Percentiles rank a stretch among this genome's conserved stretches.
Evolutionary conservation across 1,140 invertebrate genomes (phyloP).

Genomic region (Cheumatopsyche charites): DNA sequence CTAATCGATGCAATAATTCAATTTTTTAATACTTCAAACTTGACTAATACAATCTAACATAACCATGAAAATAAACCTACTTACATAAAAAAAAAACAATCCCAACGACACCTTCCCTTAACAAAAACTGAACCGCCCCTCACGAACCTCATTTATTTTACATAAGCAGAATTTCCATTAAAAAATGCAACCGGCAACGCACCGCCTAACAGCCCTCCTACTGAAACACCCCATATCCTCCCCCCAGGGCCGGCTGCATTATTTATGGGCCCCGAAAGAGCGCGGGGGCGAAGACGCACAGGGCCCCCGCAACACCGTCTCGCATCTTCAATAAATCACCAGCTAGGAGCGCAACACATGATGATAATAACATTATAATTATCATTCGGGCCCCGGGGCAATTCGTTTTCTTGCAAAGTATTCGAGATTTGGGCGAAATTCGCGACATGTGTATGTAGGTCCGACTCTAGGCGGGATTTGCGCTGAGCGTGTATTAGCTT

Average conservation of each 20-base stretch:
- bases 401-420: conserved; percentile 26
- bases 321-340: conserved; percentile 28
- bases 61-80: no score
- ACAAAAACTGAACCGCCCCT: no score
- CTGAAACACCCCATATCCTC: not conserved
- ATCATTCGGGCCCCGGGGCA: conserved; percentile 26
- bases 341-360: conserved; percentile 24
- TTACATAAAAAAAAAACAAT: no score
- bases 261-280: conserved; percentile 39
- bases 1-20: no score
- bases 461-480: not conserved
- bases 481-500: conserved; percentile 9
- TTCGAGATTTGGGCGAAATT: no score
- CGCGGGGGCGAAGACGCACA: no score
- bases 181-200: not conserved
- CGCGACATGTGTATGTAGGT: no score
- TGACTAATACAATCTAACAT: no score
- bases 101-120: no score
- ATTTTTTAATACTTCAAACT: no score
- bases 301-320: not conserved
- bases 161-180: not conserved
- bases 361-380: conserved; percentile 36
- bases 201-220: conserved; percentile 22
- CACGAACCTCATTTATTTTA: conserved; percentile 18
- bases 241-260: conserved; percentile 33